These are phyloP conservation scores for Mesorhabditis belari DNA, from an alignment of 2,888 invertebrate species.

Conservation along the genomic window DNA sequence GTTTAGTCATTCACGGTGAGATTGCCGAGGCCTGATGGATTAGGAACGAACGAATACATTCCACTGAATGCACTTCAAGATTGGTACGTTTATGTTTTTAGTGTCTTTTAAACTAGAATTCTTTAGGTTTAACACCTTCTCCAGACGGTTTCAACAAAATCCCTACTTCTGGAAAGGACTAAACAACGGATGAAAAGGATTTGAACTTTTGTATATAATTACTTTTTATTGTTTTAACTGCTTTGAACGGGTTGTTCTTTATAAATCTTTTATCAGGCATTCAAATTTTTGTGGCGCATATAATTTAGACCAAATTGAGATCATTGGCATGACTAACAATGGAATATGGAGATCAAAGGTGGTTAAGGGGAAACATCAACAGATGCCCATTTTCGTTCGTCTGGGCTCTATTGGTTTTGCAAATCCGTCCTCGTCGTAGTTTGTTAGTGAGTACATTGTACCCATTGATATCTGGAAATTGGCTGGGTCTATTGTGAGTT, in stretches of 20 bases:
- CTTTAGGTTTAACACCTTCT: conserved; percentile 69
- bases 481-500: background rate
- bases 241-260: background rate
- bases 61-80: conserved; percentile 79
- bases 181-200: conserved; percentile 11
- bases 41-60: conserved; percentile 64
- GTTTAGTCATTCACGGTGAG: conserved; percentile 75
- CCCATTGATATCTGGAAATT: background rate
- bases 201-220: background rate
- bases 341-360: no score
- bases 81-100: conserved; percentile 78
- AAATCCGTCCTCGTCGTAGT: background rate
- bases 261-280: background rate
- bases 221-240: background rate
- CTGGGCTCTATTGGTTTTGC: background rate
- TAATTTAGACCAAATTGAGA: background rate
- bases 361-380: background rate
- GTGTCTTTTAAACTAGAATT: no score
- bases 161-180: conserved; percentile 32
- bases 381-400: background rate
- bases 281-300: background rate
- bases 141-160: conserved; percentile 67
- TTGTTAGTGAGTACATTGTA: background rate
- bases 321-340: no score
- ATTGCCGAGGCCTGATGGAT: conserved; percentile 26